Evolutionary conservation across 1,140 invertebrate species (phyloP).

Genomic region (Cherax quadricarinatus): DNA sequence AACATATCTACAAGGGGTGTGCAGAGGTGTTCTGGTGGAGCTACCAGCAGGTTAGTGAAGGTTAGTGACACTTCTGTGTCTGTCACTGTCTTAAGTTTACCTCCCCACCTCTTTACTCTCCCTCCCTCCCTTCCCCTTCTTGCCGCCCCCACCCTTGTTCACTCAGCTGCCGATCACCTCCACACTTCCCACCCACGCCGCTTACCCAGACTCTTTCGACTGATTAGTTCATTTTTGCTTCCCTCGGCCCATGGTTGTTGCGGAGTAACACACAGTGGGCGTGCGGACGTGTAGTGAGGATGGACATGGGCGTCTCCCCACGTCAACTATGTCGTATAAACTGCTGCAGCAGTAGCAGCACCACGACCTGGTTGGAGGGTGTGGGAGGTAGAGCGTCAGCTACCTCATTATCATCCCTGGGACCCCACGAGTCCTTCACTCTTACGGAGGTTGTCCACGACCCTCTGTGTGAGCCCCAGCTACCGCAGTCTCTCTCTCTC

Average conservation of each 20-base stretch:
- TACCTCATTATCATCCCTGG: neutral
- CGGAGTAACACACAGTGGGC: too few species aligned
- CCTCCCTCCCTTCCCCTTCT: neutral
- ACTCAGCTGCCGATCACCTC: constrained; percentile 50
- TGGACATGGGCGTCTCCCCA: neutral
- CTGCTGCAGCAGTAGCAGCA: neutral
- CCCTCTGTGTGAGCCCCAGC: too few species aligned
- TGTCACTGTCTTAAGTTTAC: neutral
- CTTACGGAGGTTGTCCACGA: neutral
- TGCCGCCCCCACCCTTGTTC: neutral
- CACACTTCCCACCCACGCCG: constrained; percentile 37
- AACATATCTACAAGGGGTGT: neutral
- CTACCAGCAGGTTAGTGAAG: neutral
- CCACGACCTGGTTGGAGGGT: neutral
- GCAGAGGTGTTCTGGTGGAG: neutral
- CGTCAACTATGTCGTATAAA: neutral
- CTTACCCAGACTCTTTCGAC: neutral
- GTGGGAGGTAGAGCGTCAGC: constrained; percentile 2
- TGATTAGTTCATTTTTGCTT: too few species aligned
- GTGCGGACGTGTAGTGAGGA: too few species aligned
- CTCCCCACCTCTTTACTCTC: neutral
- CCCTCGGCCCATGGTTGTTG: too few species aligned
- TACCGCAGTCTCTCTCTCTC: too few species aligned
- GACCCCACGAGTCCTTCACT: neutral
- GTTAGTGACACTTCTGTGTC: constrained; percentile 20